Conservation (phyloP, 2,797 vertebrate genomes). For the Emydoidea blandingii region DNA sequence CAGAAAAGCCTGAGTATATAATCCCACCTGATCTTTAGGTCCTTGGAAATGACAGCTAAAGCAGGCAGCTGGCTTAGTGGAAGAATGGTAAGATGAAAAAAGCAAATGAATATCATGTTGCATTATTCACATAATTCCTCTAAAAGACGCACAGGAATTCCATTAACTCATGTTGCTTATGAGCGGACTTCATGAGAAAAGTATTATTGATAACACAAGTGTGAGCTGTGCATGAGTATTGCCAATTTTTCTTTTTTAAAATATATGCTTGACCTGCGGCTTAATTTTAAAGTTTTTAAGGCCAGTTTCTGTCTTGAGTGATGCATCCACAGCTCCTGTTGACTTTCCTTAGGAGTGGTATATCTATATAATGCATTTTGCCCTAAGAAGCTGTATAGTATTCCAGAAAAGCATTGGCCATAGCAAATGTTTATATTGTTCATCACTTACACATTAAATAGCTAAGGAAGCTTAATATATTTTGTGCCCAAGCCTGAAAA, state of each 20-base stretch:
- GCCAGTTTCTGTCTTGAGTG: neutral
- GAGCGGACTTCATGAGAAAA: slow-evolving; percentile 19
- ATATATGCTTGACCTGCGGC: neutral
- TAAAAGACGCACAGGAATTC: slow-evolving; percentile 42
- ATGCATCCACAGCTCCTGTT: neutral
- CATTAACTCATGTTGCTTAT: slow-evolving; percentile 47
- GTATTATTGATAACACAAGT: neutral
- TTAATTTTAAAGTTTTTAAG: neutral
- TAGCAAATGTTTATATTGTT: neutral
- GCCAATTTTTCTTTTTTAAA: neutral
- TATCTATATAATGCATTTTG: neutral
- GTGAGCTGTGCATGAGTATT: neutral
- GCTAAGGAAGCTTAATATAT: neutral
- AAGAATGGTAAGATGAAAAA: slow-evolving; percentile 37
- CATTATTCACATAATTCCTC: slow-evolving; percentile 72
- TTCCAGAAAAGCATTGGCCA: neutral
- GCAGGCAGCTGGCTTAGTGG: slow-evolving; percentile 62
- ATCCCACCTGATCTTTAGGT: slow-evolving; percentile 72
- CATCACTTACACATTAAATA: neutral
- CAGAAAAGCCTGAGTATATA: slow-evolving; percentile 65
- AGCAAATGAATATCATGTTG: slow-evolving; percentile 52
- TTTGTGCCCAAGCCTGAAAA: neutral
- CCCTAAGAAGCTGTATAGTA: neutral
- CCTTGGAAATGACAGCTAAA: slow-evolving; percentile 74
- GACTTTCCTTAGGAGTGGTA: neutral